A percentile compares a stretch with the other conserved stretches of the same genome.
Evolutionary conservation across 2,113 vertebrate species (phyloP).

Genomic region (Ageneiosus marmoratus): DNA sequence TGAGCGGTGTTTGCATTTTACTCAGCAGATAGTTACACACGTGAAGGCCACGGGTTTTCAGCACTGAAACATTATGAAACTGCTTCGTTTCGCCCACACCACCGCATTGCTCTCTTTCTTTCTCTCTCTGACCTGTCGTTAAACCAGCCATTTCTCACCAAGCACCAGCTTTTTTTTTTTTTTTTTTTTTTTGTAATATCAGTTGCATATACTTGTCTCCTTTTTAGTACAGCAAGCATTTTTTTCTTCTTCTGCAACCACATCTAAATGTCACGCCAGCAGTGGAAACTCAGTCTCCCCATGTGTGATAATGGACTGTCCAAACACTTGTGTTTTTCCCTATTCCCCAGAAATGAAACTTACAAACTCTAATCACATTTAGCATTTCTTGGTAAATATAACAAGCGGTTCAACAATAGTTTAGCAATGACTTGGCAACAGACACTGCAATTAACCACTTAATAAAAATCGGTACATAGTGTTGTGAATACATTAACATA

Average conservation of each 20-base stretch:
- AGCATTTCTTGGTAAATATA: not conserved
- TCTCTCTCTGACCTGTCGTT: constrained; percentile 65
- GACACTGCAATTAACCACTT: not conserved
- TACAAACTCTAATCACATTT: not conserved
- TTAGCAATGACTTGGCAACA: not conserved
- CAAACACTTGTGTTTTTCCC: constrained; percentile 40
- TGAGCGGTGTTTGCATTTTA: constrained; percentile 41
- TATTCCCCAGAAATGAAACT: constrained; percentile 55
- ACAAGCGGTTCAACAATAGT: not conserved
- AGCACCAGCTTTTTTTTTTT: constrained; percentile 74
- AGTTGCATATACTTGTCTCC: constrained; percentile 50
- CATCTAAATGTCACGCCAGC: constrained; percentile 67
- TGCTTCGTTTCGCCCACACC: constrained; percentile 70
- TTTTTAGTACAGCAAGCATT: constrained; percentile 52
- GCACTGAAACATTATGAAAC: constrained; percentile 69
- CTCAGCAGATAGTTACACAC: constrained; percentile 59
- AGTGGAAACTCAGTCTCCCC: constrained; percentile 64
- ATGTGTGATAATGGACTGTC: constrained; percentile 46
- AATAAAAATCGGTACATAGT: not conserved
- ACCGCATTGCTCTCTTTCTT: constrained; percentile 39
- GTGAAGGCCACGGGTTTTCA: constrained; percentile 65
- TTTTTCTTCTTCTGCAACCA: constrained; percentile 54
- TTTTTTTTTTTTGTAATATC: constrained; percentile 67
- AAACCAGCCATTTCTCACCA: constrained; percentile 73
- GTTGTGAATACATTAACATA: not conserved